phyloP scores from a whole-genome alignment of 2,888 invertebrate genomes.

The Augiades crinisus region DNA sequence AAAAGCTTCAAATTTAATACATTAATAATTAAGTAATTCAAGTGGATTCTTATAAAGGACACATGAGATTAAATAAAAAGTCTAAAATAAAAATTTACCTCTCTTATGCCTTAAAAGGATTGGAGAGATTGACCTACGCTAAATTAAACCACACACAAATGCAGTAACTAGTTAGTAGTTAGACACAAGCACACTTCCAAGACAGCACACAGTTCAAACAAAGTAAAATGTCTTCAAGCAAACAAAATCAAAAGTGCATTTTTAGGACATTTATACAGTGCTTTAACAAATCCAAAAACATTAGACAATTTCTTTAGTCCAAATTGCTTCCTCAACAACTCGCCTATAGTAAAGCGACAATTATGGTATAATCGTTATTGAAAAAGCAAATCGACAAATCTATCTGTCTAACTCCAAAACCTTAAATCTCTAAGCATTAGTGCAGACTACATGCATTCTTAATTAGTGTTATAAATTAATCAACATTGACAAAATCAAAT shows the following conservation, averaged over 20 bases:
- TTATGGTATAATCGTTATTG: neutral
- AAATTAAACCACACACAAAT: slow-evolving; percentile 6
- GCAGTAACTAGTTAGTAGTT: slow-evolving; percentile 2
- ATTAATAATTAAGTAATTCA: slow-evolving; percentile 47
- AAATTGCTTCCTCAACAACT: neutral
- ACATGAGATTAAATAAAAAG: slow-evolving; percentile 52
- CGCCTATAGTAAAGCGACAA: neutral
- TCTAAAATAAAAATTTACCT: slow-evolving; percentile 60
- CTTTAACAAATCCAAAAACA: slow-evolving; percentile 9
- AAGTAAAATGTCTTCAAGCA: slow-evolving; percentile 22
- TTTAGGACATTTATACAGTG: slow-evolving; percentile 16
- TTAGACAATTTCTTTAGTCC: neutral
- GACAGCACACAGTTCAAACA: slow-evolving; percentile 25
- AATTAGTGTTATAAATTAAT: slow-evolving; percentile 69
- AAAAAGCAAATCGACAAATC: slow-evolving; percentile 12
- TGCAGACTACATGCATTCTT: slow-evolving; percentile 42
- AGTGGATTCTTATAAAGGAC: slow-evolving; percentile 71
- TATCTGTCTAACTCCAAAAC: slow-evolving; percentile 15
- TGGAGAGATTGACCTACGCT: slow-evolving; percentile 44
- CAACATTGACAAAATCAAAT: slow-evolving; percentile 46
- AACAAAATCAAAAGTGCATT: slow-evolving; percentile 21
- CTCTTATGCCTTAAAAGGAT: slow-evolving; percentile 56
- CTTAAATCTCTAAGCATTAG: slow-evolving; percentile 17
- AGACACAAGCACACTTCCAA: slow-evolving; percentile 15
- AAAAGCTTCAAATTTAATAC: slow-evolving; percentile 66